Evolutionary conservation across 1,140 invertebrate species (phyloP), one percentile per base, ranked within the genome.

Genomic region (Paracyclopina nana): DNA sequence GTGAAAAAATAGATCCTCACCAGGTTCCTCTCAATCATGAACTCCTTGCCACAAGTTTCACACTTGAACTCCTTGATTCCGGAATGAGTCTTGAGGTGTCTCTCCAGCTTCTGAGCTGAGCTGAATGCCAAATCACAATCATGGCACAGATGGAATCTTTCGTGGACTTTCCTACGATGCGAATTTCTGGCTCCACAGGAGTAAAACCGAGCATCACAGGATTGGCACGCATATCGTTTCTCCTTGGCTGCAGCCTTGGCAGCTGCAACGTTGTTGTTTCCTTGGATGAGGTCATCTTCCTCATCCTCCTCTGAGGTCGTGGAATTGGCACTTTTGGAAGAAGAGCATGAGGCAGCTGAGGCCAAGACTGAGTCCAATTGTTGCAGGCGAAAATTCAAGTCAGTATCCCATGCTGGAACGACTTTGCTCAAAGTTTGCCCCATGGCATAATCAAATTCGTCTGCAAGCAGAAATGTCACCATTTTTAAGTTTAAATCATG

Each of bases 21-120:
- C 24, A 44, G 42, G 42, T 44, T 44, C 14, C 24, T 14, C 42
- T 44, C 24, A n/a, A 44, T 44, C 42, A 44, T 44, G 63, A 82
- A 85, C 2, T 80, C 72, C 60, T 86, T 85, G 30, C 82, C 82
- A 60, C 82, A 87, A 43, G 76, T 71, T 48, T 70, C 65, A 58
- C 82, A 87, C 61, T 83, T 83, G 61, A 73, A 85, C 2, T 80
- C 80, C 60, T 82, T 83, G 55, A 78, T 78, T 34, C 81, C 82
- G 27, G 72, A 73, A 60, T 87, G 82, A 62, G 45, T 27, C 14
- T 28, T 30, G n/a, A 48, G 14, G 28, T 48, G 45, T 4, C 26
- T 11, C 11, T 48, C 28, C n/a, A 27, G 26, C 25, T 48, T 48
- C 8, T 48, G 28, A 5, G 28, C 28, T 11, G 25, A 27, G 25